Percentiles rank a stretch among this genome's conserved stretches.
phyloP scores from a whole-genome alignment of 2,888 invertebrate species.

The Platerodrilus igneus region DNA sequence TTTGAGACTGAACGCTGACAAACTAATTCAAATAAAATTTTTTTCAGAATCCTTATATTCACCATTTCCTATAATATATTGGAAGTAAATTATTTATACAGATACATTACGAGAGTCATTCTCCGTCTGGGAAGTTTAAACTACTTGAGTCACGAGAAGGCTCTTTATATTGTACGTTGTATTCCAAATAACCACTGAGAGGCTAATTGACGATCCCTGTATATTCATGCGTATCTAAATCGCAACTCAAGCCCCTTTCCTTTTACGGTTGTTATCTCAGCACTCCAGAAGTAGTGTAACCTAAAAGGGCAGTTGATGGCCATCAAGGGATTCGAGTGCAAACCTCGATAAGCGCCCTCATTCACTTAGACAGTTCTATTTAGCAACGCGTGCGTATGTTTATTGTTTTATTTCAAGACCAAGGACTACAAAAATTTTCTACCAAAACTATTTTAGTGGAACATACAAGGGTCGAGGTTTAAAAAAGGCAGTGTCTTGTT shows the following conservation, averaged over 20 bases:
- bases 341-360: slow-evolving; percentile 30
- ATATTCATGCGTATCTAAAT: too few relatives aligned
- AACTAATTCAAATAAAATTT: too few relatives aligned
- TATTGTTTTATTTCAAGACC: slow-evolving; percentile 26
- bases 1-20: too few relatives aligned
- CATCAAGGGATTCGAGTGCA: slow-evolving; percentile 30
- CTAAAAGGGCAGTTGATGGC: slow-evolving; percentile 31
- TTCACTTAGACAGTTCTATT: slow-evolving; percentile 34
- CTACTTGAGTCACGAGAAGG: too few relatives aligned
- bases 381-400: slow-evolving; percentile 31
- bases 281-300: slow-evolving; percentile 29
- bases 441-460: too few relatives aligned
- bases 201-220: background rate
- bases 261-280: slow-evolving; percentile 29
- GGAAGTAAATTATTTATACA: too few relatives aligned
- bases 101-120: too few relatives aligned
- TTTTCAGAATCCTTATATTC: too few relatives aligned
- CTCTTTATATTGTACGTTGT: too few relatives aligned
- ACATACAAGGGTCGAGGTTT: too few relatives aligned
- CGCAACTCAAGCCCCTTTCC: slow-evolving; percentile 16
- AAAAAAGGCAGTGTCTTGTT: slow-evolving; percentile 25
- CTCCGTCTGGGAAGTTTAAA: too few relatives aligned
- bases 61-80: too few relatives aligned
- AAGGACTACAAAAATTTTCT: background rate
- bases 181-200: background rate